Evolutionary conservation across 2,888 invertebrate species (phyloP), one percentile per base, ranked within the genome.

Genomic region (Drosophila flavopinicola): DNA sequence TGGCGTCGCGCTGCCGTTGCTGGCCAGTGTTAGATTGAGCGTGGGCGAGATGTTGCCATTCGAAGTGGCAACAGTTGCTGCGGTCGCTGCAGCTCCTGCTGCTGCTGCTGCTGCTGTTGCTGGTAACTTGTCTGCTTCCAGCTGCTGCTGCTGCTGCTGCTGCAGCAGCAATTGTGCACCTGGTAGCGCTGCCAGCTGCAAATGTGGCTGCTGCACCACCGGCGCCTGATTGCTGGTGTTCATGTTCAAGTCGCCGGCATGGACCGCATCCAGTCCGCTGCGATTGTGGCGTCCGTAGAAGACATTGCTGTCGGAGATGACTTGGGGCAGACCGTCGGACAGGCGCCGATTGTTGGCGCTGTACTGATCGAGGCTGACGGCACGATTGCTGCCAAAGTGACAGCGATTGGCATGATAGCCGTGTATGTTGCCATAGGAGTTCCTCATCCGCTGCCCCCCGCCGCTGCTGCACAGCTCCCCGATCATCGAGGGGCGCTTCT

Each of bases 401-500:
- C 89, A 88, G 61, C 91, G 91, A 73, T 90, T 91, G 59, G 84
- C 67, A 65, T 91, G 90, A 54, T 91, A 89, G 65, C 91, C 91
- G 53, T 91, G 91, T 39, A 91, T 91, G 68, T 91, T 91, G 72
- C 91, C 91, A 61, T 91, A 91, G 5, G 91, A 91, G 72, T 90
- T 91, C 47, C 91, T 91, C 56, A 90, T 90, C 44, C 91, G 87
- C 52, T 91, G 90, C 0, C 91, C 91, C 3, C 90, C 88, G 10
- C 90, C 91, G 52, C 90, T 89, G 77, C 91, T 91, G 85, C 91
- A 91, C 85, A 91, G 88, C 65, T 91, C 91, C 6, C 91, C 91
- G 11, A 91, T 90, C 91, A 91, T 91, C 25, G 91, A 91, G 58
- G 91, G 91, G 0, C 91, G 90, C 75, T 94, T 93, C 82, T 94